These are phyloP conservation scores for Clarias laeviceps DNA, from an alignment of 2,797 vertebrate genomes.

Conservation along the genomic window DNA sequence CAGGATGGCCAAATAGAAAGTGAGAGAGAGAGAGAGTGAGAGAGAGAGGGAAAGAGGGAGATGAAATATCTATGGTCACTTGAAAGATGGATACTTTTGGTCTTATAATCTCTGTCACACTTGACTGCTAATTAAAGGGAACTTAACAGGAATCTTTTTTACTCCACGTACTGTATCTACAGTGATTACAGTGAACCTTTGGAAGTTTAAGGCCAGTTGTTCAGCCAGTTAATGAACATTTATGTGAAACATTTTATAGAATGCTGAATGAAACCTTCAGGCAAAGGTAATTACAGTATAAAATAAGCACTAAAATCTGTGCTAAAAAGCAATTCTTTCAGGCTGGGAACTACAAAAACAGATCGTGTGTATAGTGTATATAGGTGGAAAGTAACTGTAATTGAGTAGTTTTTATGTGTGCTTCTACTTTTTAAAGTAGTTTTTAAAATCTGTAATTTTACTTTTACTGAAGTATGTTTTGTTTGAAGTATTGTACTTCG, in stretches of 20 bases:
- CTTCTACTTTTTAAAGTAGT: too few relatives aligned
- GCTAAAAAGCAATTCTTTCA: background rate
- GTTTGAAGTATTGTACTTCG: too few relatives aligned
- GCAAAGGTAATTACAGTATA: background rate
- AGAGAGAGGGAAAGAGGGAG: background rate
- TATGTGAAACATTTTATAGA: background rate
- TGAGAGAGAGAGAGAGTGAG: background rate
- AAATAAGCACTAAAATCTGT: background rate
- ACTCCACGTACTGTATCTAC: background rate
- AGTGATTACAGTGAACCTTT: background rate
- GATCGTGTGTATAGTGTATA: too few relatives aligned
- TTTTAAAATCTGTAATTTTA: too few relatives aligned
- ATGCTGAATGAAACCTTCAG: background rate
- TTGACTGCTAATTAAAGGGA: background rate
- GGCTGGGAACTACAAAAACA: background rate
- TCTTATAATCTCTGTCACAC: background rate
- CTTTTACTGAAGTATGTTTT: too few relatives aligned
- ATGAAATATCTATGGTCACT: background rate
- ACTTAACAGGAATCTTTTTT: background rate
- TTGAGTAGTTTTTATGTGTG: too few relatives aligned
- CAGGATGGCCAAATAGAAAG: background rate
- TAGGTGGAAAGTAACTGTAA: too few relatives aligned
- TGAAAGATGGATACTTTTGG: too few relatives aligned
- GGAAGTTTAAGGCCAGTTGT: background rate
- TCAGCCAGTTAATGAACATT: constrained; percentile 10